A percentile compares a stretch with the other conserved stretches of the same genome.
These are phyloP conservation scores for Rhamphomyia laevipes DNA, from an alignment of 2,888 invertebrate genomes.

Conservation along the genomic window DNA sequence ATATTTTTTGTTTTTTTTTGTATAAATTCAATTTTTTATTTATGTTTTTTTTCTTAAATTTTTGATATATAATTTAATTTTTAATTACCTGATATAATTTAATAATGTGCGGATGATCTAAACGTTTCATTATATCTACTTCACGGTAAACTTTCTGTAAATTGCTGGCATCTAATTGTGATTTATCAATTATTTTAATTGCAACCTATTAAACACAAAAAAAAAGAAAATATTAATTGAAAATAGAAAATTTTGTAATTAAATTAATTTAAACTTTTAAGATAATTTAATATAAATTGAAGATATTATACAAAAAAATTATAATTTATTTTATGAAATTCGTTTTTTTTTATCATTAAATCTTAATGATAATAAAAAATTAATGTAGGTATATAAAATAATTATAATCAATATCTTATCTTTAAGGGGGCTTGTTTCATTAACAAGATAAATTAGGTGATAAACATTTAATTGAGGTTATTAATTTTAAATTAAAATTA, in stretches of 20 bases:
- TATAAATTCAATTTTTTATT: neutral
- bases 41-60: neutral
- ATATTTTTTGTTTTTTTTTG: neutral
- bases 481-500: too few species aligned
- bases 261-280: neutral
- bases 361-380: too few species aligned
- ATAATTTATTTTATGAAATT: too few species aligned
- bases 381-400: too few species aligned
- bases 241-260: neutral
- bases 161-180: conserved; percentile 79
- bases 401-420: too few species aligned
- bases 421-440: too few species aligned
- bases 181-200: conserved; percentile 92
- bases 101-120: conserved; percentile 96
- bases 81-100: conserved; percentile 80
- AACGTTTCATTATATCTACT: conserved; percentile 93
- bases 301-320: too few species aligned
- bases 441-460: too few species aligned
- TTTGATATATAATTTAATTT: neutral
- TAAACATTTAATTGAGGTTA: too few species aligned
- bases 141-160: conserved; percentile 92
- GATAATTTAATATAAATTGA: neutral
- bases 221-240: too few species aligned
- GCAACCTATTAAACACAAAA: conserved; percentile 65
- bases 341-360: too few species aligned